A percentile compares a stretch with the other conserved stretches of the same genome.
phyloP scores from a whole-genome alignment of 2,888 invertebrate genomes.

The Tachina fera region DNA sequence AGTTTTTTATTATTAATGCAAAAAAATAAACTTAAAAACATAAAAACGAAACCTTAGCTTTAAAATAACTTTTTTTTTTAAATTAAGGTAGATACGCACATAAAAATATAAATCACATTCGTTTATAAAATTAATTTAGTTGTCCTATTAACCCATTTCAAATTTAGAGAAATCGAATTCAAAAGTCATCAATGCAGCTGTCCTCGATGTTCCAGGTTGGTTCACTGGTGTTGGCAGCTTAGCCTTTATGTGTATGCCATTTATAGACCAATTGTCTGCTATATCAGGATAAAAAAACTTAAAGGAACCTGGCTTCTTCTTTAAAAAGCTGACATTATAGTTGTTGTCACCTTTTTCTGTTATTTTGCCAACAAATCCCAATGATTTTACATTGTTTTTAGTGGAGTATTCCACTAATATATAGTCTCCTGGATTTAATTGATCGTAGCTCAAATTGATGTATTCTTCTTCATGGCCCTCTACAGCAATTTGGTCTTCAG shows the following conservation, averaged over 20 bases:
- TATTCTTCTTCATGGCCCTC: conserved; percentile 59
- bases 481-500: conserved; percentile 61
- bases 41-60: conserved; percentile 27
- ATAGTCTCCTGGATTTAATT: conserved; percentile 42
- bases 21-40: conserved; percentile 5
- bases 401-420: conserved; percentile 58
- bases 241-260: conserved; percentile 24
- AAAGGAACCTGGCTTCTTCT: conserved; percentile 42
- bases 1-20: conserved; percentile 16
- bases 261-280: conserved; percentile 24
- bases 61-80: conserved; percentile 15
- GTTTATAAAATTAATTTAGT: conserved; percentile 17
- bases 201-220: conserved; percentile 29
- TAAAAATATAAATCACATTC: conserved; percentile 16
- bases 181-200: conserved; percentile 29
- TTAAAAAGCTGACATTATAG: conserved; percentile 54
- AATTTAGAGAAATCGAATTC: conserved; percentile 39
- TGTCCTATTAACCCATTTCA: conserved; percentile 31
- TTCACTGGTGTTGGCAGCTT: conserved; percentile 31
- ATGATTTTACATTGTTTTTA: conserved; percentile 55
- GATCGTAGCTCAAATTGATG: conserved; percentile 39
- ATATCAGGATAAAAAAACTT: conserved; percentile 27
- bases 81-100: conserved; percentile 1
- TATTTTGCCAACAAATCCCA: conserved; percentile 57
- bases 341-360: conserved; percentile 58